Evolutionary conservation across 2,113 vertebrate genomes (phyloP).

Genomic region (Crotalus tigris): DNA sequence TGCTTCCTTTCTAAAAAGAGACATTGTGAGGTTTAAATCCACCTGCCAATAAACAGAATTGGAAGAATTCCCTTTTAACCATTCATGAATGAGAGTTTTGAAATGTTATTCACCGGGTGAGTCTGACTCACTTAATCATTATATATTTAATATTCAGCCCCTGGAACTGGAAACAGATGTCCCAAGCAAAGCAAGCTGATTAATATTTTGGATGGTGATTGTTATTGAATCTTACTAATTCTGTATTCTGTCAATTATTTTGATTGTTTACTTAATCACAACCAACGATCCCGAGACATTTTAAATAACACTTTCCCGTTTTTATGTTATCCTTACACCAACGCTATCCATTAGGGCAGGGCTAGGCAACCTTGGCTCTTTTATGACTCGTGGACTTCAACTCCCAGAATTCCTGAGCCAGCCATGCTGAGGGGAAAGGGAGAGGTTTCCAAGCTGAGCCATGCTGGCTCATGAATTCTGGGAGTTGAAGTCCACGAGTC

Average conservation of each 20-base stretch:
- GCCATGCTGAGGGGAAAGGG: no score
- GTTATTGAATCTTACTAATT: background rate
- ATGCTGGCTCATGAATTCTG: no score
- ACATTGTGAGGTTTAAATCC: background rate
- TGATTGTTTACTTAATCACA: background rate
- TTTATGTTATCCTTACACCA: background rate
- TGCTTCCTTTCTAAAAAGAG: background rate
- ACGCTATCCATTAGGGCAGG: background rate
- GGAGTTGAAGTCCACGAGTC: no score
- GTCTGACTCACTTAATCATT: background rate
- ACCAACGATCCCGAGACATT: background rate
- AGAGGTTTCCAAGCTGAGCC: no score
- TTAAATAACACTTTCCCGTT: background rate
- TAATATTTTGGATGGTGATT: background rate
- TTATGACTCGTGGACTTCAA: no score
- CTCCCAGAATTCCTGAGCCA: no score
- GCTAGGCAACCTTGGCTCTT: no score
- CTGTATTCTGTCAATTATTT: background rate
- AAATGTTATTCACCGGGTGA: background rate
- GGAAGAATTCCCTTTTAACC: background rate
- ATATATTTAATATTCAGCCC: background rate
- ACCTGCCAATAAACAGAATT: background rate
- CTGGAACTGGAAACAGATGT: background rate
- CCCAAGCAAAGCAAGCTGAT: background rate
- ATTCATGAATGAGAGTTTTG: background rate